A percentile compares a stretch with the other conserved stretches of the same genome.
These are phyloP conservation scores for Styela clava DNA, from an alignment of 23 tunicate species.

Conservation along the genomic window DNA sequence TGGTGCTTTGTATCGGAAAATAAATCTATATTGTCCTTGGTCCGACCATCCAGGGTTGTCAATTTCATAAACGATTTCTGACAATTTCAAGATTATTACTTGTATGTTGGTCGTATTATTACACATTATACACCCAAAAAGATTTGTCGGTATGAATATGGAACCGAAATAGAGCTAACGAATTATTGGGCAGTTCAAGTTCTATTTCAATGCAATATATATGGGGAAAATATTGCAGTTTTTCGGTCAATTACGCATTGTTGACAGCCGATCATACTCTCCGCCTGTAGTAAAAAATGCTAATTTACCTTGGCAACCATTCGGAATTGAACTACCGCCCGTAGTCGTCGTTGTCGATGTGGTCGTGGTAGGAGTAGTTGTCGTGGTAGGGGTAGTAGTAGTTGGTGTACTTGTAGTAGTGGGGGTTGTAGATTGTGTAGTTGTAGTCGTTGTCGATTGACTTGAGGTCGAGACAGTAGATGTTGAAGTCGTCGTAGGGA, in stretches of 20 bases:
- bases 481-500: constrained; percentile 17
- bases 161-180: no score
- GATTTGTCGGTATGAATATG: no score
- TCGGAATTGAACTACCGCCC: constrained; percentile 4
- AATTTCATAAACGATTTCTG: constrained; percentile 8
- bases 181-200: no score
- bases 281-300: no score
- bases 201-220: no score
- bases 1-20: constrained; percentile 18
- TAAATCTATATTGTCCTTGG: constrained; percentile 13
- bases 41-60: constrained; percentile 24
- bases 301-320: constrained; percentile 27
- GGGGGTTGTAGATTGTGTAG: constrained; percentile 15
- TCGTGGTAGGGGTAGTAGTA: neutral
- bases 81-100: neutral
- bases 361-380: constrained; percentile 20
- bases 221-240: no score
- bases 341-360: constrained; percentile 8
- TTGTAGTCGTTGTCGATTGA: constrained; percentile 1
- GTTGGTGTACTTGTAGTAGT: neutral
- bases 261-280: no score
- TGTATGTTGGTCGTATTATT: no score
- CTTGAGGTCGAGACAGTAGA: constrained; percentile 28
- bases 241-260: no score
- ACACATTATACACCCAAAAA: no score